Percentiles rank a stretch among this genome's conserved stretches.
phyloP scores from a whole-genome alignment of 2,113 vertebrate genomes.

The Vulpes ferrilata region DNA sequence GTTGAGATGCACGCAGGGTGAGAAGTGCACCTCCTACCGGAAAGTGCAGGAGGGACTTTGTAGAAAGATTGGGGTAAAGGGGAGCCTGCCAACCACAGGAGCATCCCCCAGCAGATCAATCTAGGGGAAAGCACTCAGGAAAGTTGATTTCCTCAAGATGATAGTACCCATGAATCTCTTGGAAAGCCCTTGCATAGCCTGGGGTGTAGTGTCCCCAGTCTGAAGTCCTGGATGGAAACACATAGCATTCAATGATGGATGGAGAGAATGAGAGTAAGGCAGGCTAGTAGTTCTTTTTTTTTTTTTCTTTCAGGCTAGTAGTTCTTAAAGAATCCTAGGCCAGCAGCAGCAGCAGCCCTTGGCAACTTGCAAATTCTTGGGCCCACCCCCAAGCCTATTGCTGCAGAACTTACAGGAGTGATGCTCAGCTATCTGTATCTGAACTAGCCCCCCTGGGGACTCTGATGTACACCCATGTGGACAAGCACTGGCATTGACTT shows the following conservation, averaged over 20 bases:
- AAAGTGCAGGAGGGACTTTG: not conserved
- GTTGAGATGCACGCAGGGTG: not conserved
- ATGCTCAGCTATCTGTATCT: not conserved
- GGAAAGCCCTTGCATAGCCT: not conserved
- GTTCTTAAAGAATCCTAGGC: not conserved
- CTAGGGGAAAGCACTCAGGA: not conserved
- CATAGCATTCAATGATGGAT: not conserved
- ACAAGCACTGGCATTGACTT: not conserved
- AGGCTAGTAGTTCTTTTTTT: not conserved
- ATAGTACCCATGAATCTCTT: not conserved
- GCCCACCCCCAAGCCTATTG: not conserved
- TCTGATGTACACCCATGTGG: not conserved
- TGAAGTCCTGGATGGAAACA: not conserved
- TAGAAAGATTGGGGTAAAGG: not conserved
- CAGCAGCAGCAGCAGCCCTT: not conserved
- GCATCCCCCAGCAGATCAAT: not conserved
- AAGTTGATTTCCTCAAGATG: rapidly evolving
- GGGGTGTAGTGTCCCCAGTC: too few relatives aligned
- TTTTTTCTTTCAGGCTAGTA: too few relatives aligned
- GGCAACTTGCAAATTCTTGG: not conserved
- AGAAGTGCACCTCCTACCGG: rapidly evolving
- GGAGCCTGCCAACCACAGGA: not conserved
- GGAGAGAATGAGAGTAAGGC: too few relatives aligned
- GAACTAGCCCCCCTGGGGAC: not conserved
- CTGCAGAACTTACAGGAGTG: not conserved